Evolutionary conservation across 2,797 vertebrate genomes (phyloP).

Genomic region (Sebastes minor): DNA sequence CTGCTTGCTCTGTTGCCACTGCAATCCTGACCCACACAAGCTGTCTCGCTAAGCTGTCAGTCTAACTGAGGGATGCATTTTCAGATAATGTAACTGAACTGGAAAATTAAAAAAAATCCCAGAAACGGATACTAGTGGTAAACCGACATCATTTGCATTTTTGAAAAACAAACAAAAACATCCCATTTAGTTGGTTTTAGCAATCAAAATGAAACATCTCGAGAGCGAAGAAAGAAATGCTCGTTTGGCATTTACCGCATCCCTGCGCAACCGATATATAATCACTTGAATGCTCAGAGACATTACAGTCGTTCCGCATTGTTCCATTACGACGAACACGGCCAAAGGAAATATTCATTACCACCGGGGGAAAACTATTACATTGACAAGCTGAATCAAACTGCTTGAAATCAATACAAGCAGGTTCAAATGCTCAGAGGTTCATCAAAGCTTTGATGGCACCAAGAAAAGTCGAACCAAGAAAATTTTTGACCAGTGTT

Average conservation of each 20-base stretch:
- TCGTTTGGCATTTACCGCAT: conserved; percentile 28
- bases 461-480: not conserved
- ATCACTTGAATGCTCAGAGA: conserved; percentile 24
- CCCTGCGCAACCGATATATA: not conserved
- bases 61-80: not conserved
- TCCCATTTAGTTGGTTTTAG: conserved; percentile 3
- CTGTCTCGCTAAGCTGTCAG: not conserved
- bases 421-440: conserved; percentile 27
- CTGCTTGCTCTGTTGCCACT: not conserved
- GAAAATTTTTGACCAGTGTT: conserved; percentile 6
- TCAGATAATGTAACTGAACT: not conserved
- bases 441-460: not conserved
- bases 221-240: not conserved
- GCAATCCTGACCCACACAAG: not conserved
- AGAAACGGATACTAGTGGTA: not conserved
- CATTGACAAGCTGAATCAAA: conserved; percentile 42
- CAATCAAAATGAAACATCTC: conserved; percentile 21
- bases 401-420: conserved; percentile 51
- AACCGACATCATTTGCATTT: not conserved
- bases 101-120: not conserved
- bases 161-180: conserved; percentile 3
- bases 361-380: not conserved
- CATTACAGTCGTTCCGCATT: not conserved
- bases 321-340: conserved; percentile 33
- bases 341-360: conserved; percentile 29